Evolutionary conservation across 2,113 vertebrate species (phyloP).

Genomic region (Falco punctatus): DNA sequence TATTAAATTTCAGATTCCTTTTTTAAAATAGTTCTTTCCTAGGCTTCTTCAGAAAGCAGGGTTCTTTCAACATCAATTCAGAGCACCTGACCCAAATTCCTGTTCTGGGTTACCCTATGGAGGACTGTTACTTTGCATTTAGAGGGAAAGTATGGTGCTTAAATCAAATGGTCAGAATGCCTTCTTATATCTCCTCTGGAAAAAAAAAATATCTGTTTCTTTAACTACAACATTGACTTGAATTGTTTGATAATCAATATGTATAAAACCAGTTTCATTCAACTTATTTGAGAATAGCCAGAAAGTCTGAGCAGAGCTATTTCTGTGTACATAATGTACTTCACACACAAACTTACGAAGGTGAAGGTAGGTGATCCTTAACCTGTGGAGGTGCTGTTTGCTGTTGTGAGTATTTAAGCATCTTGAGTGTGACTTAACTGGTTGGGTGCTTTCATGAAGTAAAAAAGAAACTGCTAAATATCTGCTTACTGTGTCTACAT

Average conservation of each 20-base stretch:
- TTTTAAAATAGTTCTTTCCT: not conserved
- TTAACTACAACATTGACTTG: not conserved
- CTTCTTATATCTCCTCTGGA: not conserved
- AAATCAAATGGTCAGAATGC: not conserved
- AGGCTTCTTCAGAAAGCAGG: not conserved
- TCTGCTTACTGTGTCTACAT: not conserved
- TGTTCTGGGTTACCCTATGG: not conserved
- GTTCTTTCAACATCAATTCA: not conserved
- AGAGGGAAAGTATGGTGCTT: not conserved
- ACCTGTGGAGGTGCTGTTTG: not conserved
- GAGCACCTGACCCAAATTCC: not conserved
- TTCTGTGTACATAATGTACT: not conserved
- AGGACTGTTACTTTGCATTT: not conserved
- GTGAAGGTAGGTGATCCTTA: not conserved
- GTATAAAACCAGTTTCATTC: not conserved
- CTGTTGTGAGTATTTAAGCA: not conserved
- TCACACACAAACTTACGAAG: rapidly evolving
- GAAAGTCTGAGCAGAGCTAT: not conserved
- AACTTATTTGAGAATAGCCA: not conserved
- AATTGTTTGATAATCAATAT: not conserved
- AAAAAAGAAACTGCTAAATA: not conserved
- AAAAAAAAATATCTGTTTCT: not conserved
- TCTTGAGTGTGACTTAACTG: not conserved
- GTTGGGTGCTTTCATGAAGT: not conserved
- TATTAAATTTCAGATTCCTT: not conserved